These are phyloP conservation scores for Cerceris ruficornis DNA, from an alignment of 2,888 invertebrate species.

Conservation along the genomic window DNA sequence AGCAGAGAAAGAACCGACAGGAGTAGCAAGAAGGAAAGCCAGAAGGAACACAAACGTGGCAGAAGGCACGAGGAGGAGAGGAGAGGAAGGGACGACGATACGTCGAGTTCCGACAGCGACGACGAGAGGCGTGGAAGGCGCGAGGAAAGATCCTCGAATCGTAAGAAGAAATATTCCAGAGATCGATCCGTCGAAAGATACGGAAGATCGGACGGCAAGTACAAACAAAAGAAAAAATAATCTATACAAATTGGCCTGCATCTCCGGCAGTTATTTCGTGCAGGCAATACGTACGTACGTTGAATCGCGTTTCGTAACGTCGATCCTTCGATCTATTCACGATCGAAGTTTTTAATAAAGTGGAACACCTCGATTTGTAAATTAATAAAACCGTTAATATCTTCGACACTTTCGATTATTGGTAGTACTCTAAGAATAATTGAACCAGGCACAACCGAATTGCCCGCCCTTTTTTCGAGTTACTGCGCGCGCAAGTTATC, in stretches of 20 bases:
- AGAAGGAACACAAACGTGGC: constrained; percentile 43
- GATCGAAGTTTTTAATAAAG: no score
- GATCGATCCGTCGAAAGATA: constrained; percentile 51
- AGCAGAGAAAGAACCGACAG: constrained; percentile 39
- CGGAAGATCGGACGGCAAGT: constrained; percentile 24
- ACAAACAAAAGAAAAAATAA: constrained; percentile 47
- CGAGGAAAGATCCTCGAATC: constrained; percentile 41
- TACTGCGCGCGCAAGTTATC: no score
- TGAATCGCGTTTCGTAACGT: background rate
- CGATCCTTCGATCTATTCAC: no score
- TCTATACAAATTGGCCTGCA: constrained; percentile 9
- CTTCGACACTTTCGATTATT: no score
- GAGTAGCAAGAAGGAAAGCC: constrained; percentile 31
- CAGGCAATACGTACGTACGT: background rate
- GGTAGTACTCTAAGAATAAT: no score
- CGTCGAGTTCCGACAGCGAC: constrained; percentile 17
- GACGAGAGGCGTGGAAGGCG: constrained; percentile 4
- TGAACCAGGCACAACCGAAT: no score
- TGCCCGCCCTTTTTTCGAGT: no score
- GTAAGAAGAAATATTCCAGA: constrained; percentile 56
- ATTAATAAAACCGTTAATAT: background rate
- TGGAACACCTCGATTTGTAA: background rate
- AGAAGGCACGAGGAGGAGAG: constrained; percentile 30
- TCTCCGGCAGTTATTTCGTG: no score
- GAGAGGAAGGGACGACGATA: constrained; percentile 17